These are phyloP conservation scores for Xiphorhynchus erythropygius DNA, from an alignment of 2,797 vertebrate genomes.

Conservation along the genomic window DNA sequence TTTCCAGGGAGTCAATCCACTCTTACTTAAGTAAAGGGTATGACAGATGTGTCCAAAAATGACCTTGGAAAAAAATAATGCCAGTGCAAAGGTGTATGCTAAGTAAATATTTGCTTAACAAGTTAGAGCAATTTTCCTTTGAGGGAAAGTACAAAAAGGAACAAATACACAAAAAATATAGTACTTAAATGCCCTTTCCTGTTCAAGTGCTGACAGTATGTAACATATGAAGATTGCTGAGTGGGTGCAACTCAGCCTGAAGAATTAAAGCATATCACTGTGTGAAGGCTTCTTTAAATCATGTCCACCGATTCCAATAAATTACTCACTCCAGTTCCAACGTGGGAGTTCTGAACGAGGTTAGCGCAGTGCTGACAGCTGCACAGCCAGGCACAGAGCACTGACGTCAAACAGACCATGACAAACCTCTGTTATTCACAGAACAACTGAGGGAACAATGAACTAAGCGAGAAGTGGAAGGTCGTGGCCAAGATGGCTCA, in stretches of 20 bases:
- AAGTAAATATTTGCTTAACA: background rate
- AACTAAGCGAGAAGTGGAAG: background rate
- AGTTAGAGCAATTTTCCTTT: background rate
- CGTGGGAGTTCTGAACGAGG: conserved; percentile 6
- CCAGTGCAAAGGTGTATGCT: background rate
- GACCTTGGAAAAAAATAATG: background rate
- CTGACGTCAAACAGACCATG: background rate
- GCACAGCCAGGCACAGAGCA: background rate
- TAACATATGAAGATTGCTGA: background rate
- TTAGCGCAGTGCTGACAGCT: conserved; percentile 1
- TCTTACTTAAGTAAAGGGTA: background rate
- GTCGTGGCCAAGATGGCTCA: background rate
- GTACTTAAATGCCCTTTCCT: background rate
- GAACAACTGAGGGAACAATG: background rate
- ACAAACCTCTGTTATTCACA: conserved; percentile 23
- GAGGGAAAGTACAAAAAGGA: background rate
- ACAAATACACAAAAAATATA: background rate
- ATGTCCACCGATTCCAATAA: conserved; percentile 17
- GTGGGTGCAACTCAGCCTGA: background rate
- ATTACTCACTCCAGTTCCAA: conserved; percentile 31
- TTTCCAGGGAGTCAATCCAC: background rate
- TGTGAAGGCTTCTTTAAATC: conserved; percentile 3
- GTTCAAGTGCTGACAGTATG: background rate
- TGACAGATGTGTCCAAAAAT: background rate
- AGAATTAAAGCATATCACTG: background rate